phyloP scores from a whole-genome alignment of 2,888 invertebrate genomes.

The Epiblema foenella region DNA sequence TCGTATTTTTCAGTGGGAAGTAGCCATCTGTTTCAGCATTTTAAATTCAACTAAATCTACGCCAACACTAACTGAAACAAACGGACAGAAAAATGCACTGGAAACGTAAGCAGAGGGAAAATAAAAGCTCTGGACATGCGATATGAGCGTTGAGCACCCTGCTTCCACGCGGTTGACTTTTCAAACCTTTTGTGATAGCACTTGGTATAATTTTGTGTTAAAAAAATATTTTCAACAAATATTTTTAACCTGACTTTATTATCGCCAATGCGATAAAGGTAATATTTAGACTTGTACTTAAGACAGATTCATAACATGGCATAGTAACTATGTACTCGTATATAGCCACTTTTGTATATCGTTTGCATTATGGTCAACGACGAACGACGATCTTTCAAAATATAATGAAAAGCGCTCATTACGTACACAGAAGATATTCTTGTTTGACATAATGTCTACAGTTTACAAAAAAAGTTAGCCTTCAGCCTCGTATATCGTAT shows the following conservation, averaged over 20 bases:
- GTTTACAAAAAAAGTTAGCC: no score
- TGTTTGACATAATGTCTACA: no score
- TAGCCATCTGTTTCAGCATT: conserved; percentile 30
- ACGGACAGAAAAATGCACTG: conserved; percentile 54
- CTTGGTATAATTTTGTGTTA: conserved; percentile 5
- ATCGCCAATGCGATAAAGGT: not conserved
- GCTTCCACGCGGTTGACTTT: conserved; percentile 26
- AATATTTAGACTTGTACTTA: not conserved
- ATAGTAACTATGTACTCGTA: not conserved
- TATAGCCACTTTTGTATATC: no score
- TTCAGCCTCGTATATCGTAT: no score
- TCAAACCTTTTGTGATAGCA: conserved; percentile 23
- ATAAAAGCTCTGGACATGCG: conserved; percentile 45
- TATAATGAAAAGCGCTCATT: no score
- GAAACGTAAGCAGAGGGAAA: conserved; percentile 46
- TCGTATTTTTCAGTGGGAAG: conserved; percentile 25
- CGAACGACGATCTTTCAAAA: no score
- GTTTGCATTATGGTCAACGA: no score
- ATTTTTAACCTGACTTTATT: not conserved
- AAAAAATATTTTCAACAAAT: not conserved
- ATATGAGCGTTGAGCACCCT: conserved; percentile 13
- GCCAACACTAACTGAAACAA: conserved; percentile 56
- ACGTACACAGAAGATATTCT: no score
- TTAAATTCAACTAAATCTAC: conserved; percentile 43
- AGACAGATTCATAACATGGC: not conserved